Evolutionary conservation across 2,113 vertebrate genomes (phyloP), one percentile per base, ranked within the genome.

Genomic region (Haplochromis burtoni): DNA sequence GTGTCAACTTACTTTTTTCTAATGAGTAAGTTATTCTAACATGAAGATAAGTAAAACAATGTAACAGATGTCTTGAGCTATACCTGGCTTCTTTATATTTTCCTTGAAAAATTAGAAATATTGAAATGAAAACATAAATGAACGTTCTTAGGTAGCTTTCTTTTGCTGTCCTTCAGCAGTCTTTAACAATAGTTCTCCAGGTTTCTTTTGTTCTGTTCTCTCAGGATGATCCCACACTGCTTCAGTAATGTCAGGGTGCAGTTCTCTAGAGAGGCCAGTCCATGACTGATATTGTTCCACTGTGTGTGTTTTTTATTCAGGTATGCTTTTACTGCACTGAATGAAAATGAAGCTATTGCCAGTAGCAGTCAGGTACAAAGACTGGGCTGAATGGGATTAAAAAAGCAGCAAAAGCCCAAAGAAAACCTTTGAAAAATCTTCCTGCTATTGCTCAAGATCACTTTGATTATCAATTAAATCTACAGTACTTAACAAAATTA

Each of bases 111-210:
- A 7, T 26, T 4, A 7, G 8, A 73, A 26, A 26, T 45, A 17
- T 26, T 45, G 66, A 45, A 73, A 42, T 17, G 8, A 26, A 73
- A 45, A 73, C 1, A 73, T 4, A 42, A 42, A 16, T 71, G 0
- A 71, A 68, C 63, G 0, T 40, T 40, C n/a, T 14, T 24, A 42
- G 8, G n/a, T 14, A 71, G 66, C 66, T 42, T 42, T 71, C 12
- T 5, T 4, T 40, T 42, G 7, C 7, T 24, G n/a, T 71, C 66
- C 9, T 71, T 14, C 2, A 71, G n/a, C 35, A 1, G n/a, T 9
- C 7, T 3, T 71, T 2, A 71, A 40, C n/a, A 42, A 6, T 42
- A 71, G 35, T 24, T 71, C 0, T 71, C 7, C 0, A 0, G 11
- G n/a, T 14, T 0, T 24, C n/a, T 24, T n/a, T 63, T 68, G 35